A percentile compares a stretch with the other conserved stretches of the same genome.
Conservation (phyloP, 2,113 vertebrate species). For the Hepsetus odoe region DNA sequence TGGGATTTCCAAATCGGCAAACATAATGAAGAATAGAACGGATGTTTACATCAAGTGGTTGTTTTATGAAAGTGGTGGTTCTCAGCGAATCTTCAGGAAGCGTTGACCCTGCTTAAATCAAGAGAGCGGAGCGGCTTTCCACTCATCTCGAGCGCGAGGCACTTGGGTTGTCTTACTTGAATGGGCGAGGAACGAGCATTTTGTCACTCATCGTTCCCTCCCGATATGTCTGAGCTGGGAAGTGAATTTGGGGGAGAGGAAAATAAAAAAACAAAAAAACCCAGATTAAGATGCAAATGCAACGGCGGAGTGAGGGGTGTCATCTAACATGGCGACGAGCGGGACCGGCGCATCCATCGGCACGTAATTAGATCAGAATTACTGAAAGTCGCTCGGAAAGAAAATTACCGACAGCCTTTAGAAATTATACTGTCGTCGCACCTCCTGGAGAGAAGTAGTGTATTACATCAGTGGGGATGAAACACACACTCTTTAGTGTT, state of each 20-base stretch:
- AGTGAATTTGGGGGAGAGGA: slow-evolving; percentile 6
- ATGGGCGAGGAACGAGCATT: background rate
- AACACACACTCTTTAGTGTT: background rate
- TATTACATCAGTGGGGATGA: background rate
- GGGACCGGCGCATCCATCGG: slow-evolving; percentile 19
- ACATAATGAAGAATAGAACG: too few relatives aligned
- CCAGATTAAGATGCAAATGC: slow-evolving; percentile 34
- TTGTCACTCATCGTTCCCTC: slow-evolving; percentile 18
- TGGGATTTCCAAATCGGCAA: too few relatives aligned
- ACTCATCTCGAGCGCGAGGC: background rate
- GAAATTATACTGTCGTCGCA: slow-evolving; percentile 11
- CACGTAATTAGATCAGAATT: slow-evolving; percentile 37
- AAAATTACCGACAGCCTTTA: slow-evolving; percentile 24
- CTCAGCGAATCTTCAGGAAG: background rate
- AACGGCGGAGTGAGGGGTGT: slow-evolving; percentile 33
- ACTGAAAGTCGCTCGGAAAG: slow-evolving; percentile 33
- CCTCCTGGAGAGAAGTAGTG: background rate
- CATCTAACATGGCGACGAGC: slow-evolving; percentile 10
- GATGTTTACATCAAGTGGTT: too few relatives aligned
- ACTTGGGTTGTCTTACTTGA: background rate
- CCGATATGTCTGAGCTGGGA: slow-evolving; percentile 36
- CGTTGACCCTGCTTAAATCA: background rate
- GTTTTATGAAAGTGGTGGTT: background rate
- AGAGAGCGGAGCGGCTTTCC: background rate
- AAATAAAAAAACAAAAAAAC: slow-evolving; percentile 37